Percentiles rank a stretch among this genome's conserved stretches.
These are phyloP conservation scores for Nannospalax galili DNA, from an alignment of 2,113 vertebrate species.

Conservation along the genomic window DNA sequence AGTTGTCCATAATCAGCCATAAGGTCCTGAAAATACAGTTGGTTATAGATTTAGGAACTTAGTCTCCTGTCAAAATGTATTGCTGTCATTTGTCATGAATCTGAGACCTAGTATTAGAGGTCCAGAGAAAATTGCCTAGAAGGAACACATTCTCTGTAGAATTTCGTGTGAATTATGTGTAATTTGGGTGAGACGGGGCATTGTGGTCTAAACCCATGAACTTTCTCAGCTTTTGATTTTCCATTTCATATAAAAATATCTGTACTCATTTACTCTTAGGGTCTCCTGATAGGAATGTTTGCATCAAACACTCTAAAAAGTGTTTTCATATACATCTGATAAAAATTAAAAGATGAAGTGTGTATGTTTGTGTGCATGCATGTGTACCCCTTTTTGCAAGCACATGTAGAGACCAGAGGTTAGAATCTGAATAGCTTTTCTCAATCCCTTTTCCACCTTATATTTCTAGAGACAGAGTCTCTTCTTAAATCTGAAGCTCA, in stretches of 20 bases:
- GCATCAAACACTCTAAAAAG: not conserved
- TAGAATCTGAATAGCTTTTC: not conserved
- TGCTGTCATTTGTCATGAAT: not conserved
- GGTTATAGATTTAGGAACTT: slow-evolving; percentile 29
- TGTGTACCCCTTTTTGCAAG: not conserved
- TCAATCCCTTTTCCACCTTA: too few relatives aligned
- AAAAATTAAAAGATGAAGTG: not conserved
- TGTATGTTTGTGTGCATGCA: not conserved
- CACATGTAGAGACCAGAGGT: not conserved
- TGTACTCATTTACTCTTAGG: not conserved
- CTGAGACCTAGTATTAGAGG: not conserved
- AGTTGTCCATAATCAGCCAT: not conserved
- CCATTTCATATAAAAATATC: not conserved
- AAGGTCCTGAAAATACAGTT: not conserved
- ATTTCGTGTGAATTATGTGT: not conserved
- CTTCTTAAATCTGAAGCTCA: too few relatives aligned
- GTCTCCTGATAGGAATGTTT: not conserved
- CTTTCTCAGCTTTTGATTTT: not conserved
- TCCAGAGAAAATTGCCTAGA: not conserved
- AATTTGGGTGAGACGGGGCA: not conserved
- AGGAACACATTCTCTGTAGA: not conserved
- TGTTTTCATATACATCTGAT: not conserved
- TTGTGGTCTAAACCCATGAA: not conserved
- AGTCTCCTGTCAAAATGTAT: slow-evolving; percentile 16
- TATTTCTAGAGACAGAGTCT: too few relatives aligned